Base-by-base conservation (phyloP, 2,113 vertebrate species). In the Carlito syrichta region DNA sequence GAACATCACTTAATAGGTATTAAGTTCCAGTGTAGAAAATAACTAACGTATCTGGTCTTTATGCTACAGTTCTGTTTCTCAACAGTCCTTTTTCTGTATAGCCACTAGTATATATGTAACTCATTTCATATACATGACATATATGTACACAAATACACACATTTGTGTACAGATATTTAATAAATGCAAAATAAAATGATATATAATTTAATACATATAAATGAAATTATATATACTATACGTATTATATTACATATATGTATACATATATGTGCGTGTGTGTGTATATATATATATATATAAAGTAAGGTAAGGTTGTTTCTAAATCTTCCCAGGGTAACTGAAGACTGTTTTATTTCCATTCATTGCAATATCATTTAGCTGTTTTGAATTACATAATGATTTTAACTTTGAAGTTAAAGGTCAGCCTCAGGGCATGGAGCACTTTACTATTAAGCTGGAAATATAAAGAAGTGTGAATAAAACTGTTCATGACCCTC, bases 351-450 rank as follows among this genome's bases (percentile, higher is more conserved):
- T 81, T 68, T 69, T 32, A 86, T 43, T 43, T 84, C 74, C 84
- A 83, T 91, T 87, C 20, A 81, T 73, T 78, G 32, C 23, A 86
- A 27, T 91, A 97, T 96, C 96, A 66, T 97, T 96, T 94, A 95
- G 19, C 35, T 98, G 93, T 86, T 97, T 96, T 96, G 87, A 96
- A 91, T 97, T 97, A 96, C 95, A 74, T 92, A 95, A 97, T 50
- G 54, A 95, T 92, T 96, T 97, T 95, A 93, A 95, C 97, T 98
- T 98, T 98, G 97, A 98, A 97, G 97, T 96, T 97, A 94, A 97
- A 98, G 96, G 97, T 97, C 93, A 97, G 22, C 48, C 32, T 91
- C 87, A 91, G 97, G 97, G 84, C 94, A 85, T 92, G 69, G 81
- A 97, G 94, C 97, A 98, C 98, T 98, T 98, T 98, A 91, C 93